phyloP scores from a whole-genome alignment of 2,888 invertebrate species.

The Gymnoscelis rufifasciata region DNA sequence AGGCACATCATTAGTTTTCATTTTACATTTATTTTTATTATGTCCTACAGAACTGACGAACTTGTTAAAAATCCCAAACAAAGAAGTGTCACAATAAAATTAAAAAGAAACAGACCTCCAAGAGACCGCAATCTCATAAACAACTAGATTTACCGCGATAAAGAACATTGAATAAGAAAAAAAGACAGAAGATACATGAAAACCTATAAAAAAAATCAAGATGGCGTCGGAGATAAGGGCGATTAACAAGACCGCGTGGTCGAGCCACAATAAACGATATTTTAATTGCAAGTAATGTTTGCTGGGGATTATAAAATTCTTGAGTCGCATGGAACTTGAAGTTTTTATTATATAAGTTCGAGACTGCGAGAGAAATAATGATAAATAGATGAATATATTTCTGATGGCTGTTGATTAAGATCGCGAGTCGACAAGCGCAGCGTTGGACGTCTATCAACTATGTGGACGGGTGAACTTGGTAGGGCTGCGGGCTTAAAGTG shows the following conservation, averaged over 20 bases:
- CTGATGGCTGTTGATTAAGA: too few species aligned
- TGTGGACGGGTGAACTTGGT: too few species aligned
- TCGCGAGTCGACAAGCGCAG: too few species aligned
- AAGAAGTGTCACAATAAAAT: slow-evolving; percentile 14
- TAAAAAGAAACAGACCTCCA: slow-evolving; percentile 5
- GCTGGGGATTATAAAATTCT: slow-evolving; percentile 20
- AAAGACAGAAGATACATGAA: slow-evolving; percentile 12
- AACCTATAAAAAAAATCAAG: slow-evolving; percentile 20
- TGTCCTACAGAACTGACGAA: slow-evolving; percentile 1
- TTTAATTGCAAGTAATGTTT: slow-evolving; percentile 29
- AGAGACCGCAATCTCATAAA: slow-evolving; percentile 26
- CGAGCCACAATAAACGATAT: slow-evolving; percentile 29
- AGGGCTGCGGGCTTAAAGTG: too few species aligned
- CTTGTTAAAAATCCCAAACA: slow-evolving; percentile 10
- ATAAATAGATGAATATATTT: too few species aligned
- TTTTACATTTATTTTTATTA: not conserved
- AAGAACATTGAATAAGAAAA: slow-evolving; percentile 6
- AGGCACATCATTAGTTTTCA: not conserved
- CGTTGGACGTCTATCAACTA: too few species aligned
- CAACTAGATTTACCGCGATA: slow-evolving; percentile 29
- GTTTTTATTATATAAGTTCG: too few species aligned
- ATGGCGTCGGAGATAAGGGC: slow-evolving; percentile 32
- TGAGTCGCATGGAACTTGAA: slow-evolving; percentile 12
- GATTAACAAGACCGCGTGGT: slow-evolving; percentile 29
- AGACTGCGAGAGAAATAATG: too few species aligned